These are phyloP conservation scores for Morus bassanus DNA, from an alignment of 2,797 vertebrate species.

Conservation along the genomic window DNA sequence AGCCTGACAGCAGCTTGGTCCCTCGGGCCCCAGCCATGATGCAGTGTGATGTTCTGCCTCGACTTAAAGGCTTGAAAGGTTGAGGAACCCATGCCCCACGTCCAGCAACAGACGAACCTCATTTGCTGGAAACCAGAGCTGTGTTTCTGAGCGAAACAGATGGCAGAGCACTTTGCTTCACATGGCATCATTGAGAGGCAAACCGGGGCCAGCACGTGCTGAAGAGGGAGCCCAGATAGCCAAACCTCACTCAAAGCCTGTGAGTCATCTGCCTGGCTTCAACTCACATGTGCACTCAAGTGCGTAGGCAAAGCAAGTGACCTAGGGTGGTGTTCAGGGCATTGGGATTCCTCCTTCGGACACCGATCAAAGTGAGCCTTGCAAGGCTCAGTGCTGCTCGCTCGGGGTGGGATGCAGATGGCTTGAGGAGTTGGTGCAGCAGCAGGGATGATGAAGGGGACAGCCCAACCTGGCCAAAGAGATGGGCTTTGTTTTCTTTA, in stretches of 20 bases:
- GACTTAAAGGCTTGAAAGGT: not conserved
- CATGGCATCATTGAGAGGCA: not conserved
- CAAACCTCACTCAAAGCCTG: not conserved
- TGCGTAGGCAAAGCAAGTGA: not conserved
- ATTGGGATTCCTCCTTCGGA: not conserved
- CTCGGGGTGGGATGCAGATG: accelerated
- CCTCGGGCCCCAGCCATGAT: not conserved
- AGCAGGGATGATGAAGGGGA: not conserved
- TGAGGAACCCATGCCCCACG: not conserved
- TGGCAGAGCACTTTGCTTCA: not conserved
- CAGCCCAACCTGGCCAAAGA: not conserved
- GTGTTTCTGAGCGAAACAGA: not conserved
- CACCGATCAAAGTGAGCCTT: not conserved
- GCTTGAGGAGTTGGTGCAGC: accelerated
- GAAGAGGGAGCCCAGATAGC: no score
- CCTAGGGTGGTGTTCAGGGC: not conserved
- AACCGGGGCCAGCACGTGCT: accelerated
- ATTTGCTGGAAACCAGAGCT: not conserved
- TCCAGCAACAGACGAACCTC: not conserved
- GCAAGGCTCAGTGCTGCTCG: not conserved
- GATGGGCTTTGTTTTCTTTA: conserved; percentile 22
- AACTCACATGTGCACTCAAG: accelerated
- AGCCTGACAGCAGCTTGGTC: not conserved
- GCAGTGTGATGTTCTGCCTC: accelerated
- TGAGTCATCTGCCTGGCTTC: not conserved